Percentiles rank a stretch among this genome's conserved stretches.
Conservation (phyloP, 1,140 invertebrate genomes). For the Euura saliciscinereae region DNA sequence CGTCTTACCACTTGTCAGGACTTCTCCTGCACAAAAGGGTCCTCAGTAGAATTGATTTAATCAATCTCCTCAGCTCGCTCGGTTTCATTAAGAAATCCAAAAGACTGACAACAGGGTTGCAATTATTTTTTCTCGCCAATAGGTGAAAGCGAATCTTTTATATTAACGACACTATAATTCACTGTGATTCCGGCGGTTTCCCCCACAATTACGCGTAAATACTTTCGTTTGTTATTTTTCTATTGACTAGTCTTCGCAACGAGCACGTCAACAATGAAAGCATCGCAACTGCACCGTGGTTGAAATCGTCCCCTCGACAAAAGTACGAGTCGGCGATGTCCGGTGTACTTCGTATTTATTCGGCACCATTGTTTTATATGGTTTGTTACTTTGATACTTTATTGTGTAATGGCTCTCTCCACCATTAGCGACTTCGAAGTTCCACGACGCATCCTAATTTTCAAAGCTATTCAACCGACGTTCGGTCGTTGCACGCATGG, state of each 20-base stretch:
- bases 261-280: slow-evolving; percentile 54
- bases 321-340: slow-evolving; percentile 40
- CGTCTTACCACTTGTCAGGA: slow-evolving; percentile 38
- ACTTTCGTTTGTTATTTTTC: background rate
- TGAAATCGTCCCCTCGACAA: slow-evolving; percentile 27
- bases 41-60: slow-evolving; percentile 41
- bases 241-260: slow-evolving; percentile 44
- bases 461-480: slow-evolving; percentile 35
- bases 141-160: too few relatives aligned
- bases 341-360: slow-evolving; percentile 36
- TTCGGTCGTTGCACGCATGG: slow-evolving; percentile 33
- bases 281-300: slow-evolving; percentile 34
- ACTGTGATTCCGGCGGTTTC: background rate
- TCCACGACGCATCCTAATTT: slow-evolving; percentile 41
- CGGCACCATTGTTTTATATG: slow-evolving; percentile 50
- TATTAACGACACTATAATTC: too few relatives aligned
- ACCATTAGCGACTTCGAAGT: slow-evolving; percentile 37
- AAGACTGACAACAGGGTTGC: too few relatives aligned
- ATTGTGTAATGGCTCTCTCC: slow-evolving; percentile 39
- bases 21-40: slow-evolving; percentile 37
- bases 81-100: slow-evolving; percentile 42
- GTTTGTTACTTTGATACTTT: slow-evolving; percentile 35
- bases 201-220: background rate
- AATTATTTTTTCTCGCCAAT: too few relatives aligned
- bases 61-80: slow-evolving; percentile 35